These are phyloP conservation scores for Squalus acanthias DNA, from an alignment of 2,797 vertebrate species.

Conservation along the genomic window DNA sequence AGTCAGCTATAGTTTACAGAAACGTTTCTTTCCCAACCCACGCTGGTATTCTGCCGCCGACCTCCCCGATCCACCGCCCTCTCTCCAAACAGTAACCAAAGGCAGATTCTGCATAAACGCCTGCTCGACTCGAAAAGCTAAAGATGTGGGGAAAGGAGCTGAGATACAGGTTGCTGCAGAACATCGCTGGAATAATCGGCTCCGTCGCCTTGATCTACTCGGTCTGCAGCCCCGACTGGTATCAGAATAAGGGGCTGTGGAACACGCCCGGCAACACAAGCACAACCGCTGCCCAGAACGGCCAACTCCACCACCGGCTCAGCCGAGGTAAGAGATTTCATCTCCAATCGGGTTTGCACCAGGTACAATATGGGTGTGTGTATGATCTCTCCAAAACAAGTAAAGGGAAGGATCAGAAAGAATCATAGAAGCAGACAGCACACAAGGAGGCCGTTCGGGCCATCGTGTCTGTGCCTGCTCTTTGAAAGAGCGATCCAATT, in stretches of 20 bases:
- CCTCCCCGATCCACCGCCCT: not conserved
- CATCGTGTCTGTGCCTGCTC: not conserved
- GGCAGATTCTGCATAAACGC: not conserved
- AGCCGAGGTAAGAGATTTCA: slow-evolving; percentile 13
- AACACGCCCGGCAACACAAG: too few species aligned
- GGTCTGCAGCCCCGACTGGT: not conserved
- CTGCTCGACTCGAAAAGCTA: not conserved
- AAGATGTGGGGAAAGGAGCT: not conserved
- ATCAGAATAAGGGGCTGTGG: not conserved
- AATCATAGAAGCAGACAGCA: not conserved
- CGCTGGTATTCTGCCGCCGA: not conserved
- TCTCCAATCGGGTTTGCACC: not conserved
- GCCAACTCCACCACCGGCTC: not conserved
- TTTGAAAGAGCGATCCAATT: not conserved
- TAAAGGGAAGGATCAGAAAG: not conserved
- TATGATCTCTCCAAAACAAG: not conserved
- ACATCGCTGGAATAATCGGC: not conserved
- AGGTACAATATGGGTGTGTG: not conserved
- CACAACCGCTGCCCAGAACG: too few species aligned
- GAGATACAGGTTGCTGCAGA: not conserved
- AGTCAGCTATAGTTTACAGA: not conserved
- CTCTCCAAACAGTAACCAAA: not conserved
- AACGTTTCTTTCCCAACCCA: not conserved
- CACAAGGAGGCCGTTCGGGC: not conserved
- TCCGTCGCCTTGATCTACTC: not conserved